phyloP scores from a whole-genome alignment of 2,797 vertebrate genomes.

The Gadopsis marmoratus region DNA sequence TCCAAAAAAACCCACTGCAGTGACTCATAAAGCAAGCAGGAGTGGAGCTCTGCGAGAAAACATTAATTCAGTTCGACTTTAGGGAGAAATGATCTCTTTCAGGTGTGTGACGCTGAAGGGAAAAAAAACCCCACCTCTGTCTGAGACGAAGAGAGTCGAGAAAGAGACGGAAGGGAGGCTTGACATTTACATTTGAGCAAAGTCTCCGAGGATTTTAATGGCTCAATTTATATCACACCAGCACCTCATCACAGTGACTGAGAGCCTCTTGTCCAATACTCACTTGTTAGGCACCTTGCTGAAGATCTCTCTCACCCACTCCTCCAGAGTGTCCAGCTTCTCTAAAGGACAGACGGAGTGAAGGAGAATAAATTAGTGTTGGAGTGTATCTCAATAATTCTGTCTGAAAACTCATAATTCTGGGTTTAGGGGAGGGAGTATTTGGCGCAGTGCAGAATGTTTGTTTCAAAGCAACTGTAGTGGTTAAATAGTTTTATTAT shows the following conservation, averaged over 20 bases:
- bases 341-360: constrained; percentile 81
- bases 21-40: constrained; percentile 50
- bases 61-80: constrained; percentile 35
- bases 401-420: constrained; percentile 26
- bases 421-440: neutral
- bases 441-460: neutral
- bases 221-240: constrained; percentile 48
- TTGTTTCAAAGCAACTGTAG: constrained; percentile 3
- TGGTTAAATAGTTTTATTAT: neutral
- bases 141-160: constrained; percentile 23
- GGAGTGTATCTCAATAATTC: constrained; percentile 42
- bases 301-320: constrained; percentile 98
- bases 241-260: constrained; percentile 54
- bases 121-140: neutral
- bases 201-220: constrained; percentile 53
- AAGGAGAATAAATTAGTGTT: constrained; percentile 54
- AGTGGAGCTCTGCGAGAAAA: constrained; percentile 30
- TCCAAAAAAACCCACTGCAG: neutral
- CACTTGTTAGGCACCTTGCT: constrained; percentile 96
- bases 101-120: constrained; percentile 22
- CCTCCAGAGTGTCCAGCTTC: constrained; percentile 94
- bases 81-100: constrained; percentile 42
- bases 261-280: constrained; percentile 75
- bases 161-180: constrained; percentile 35
- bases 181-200: constrained; percentile 70